Base-by-base conservation (phyloP, 2,888 invertebrate species). In the Campoplex nolae region DNA sequence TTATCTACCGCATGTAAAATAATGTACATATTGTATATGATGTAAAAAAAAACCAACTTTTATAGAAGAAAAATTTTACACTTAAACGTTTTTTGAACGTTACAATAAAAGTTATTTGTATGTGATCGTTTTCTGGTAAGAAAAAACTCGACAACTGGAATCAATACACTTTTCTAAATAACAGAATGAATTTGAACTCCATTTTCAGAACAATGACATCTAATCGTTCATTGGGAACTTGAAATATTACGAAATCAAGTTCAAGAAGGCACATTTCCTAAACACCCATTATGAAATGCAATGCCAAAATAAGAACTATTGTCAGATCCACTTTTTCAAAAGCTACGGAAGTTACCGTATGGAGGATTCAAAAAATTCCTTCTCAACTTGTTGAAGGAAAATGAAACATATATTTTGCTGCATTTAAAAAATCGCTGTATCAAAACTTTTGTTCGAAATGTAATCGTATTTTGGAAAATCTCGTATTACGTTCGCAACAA, bases 11-110 rank as follows among this genome's bases (percentile, higher is more conserved):
- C 87, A 74, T 91, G 91, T 89, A 91, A 90, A 89, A 89, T 90
- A 89, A 87, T 94, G 93, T 93, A 93, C 79, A 93, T 93, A 93
- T 70, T 94, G 93, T 94, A 93, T 88, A 94, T 92, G 90, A 89
- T 92, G 92, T 93, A 92, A 91, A 92, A 83, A 83, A 79, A 74
- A 77, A 23, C 88, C 90, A 82, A 75, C 62, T 91, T 93, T 92
- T 92, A 89, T 92, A 92, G 90, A 90, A 91, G 87, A 91, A 86
- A 80, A 89, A 89, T 92, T 94, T 92, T 93, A 92, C 93, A 94
- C 92, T 90, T 92, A 89, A 92, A 93, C 89, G 84, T 90, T 92
- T 92, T 91, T 92, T 81, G 81, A 82, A 88, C 76, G 82, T 79
- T 80, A 76, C 65, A 83, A 85, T 83, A 85, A 87, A 87, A 80